phyloP scores from a whole-genome alignment of 2,888 invertebrate genomes.

The Agrochola circellaris region DNA sequence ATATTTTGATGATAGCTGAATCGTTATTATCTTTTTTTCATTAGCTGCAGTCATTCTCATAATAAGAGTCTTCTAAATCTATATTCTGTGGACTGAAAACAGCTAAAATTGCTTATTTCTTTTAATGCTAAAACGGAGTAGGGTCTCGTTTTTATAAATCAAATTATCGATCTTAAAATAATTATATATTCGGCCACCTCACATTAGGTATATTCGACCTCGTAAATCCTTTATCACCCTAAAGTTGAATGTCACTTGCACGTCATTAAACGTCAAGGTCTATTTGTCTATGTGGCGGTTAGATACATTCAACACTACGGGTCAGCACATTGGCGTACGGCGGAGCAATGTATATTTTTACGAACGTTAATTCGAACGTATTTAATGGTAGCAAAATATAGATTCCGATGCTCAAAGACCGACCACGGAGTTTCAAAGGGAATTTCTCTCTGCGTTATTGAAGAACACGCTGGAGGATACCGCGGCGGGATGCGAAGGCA shows the following conservation, averaged over 20 bases:
- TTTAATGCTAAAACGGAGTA: constrained; percentile 1
- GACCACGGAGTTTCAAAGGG: no score
- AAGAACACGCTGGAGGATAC: no score
- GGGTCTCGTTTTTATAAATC: constrained; percentile 10
- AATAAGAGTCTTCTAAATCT: not conserved
- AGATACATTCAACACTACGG: no score
- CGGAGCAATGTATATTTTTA: no score
- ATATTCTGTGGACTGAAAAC: not conserved
- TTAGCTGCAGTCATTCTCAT: not conserved
- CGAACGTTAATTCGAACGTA: no score
- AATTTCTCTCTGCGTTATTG: no score
- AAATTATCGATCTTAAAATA: constrained; percentile 3
- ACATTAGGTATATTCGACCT: not conserved
- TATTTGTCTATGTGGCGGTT: not conserved
- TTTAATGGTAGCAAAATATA: no score
- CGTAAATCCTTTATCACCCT: not conserved
- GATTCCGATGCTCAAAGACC: no score
- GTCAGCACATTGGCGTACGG: no score
- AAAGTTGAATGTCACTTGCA: not conserved
- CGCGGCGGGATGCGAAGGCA: no score
- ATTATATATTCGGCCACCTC: not conserved
- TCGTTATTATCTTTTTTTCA: not conserved
- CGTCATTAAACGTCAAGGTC: not conserved
- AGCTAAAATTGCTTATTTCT: not conserved
- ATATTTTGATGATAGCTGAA: not conserved